Percentiles rank a stretch among this genome's conserved stretches.
phyloP scores from a whole-genome alignment of 2,888 invertebrate species.

The Amphipoea lucens region DNA sequence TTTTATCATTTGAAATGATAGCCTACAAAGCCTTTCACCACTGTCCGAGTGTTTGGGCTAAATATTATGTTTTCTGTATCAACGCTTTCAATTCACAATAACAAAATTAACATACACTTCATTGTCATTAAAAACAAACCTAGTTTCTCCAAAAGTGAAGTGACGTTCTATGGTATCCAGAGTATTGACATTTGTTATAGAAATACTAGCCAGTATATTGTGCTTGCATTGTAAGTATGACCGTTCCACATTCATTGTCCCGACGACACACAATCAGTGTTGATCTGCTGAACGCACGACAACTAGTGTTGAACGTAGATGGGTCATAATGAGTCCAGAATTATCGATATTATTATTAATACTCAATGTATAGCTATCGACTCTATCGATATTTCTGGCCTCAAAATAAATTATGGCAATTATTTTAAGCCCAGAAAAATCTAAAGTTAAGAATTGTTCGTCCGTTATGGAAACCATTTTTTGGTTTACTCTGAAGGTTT shows the following conservation, averaged over 20 bases:
- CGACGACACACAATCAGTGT: constrained; percentile 44
- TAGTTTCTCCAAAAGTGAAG: constrained; percentile 21
- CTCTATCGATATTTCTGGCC: neutral
- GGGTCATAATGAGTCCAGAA: neutral
- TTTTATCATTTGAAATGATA: neutral
- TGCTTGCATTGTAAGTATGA: constrained; percentile 44
- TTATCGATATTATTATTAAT: constrained; percentile 1
- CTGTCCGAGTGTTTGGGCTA: neutral
- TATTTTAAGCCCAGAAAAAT: neutral
- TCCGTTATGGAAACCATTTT: neutral
- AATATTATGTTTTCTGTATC: neutral
- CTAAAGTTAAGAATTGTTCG: neutral
- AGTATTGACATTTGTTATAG: constrained; percentile 53
- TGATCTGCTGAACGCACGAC: constrained; percentile 51
- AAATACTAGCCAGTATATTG: constrained; percentile 16
- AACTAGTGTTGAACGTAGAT: constrained; percentile 31
- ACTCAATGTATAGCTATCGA: neutral
- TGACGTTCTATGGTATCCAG: constrained; percentile 15
- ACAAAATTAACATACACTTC: neutral
- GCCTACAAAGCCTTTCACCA: neutral
- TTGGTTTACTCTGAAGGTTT: neutral
- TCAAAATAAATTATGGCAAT: neutral
- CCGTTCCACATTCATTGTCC: constrained; percentile 61
- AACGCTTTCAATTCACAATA: neutral
- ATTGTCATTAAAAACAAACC: constrained; percentile 30